Evolutionary conservation across 2,888 invertebrate genomes (phyloP), one percentile per base, ranked within the genome.

Genomic region (Sepiola atlantica): DNA sequence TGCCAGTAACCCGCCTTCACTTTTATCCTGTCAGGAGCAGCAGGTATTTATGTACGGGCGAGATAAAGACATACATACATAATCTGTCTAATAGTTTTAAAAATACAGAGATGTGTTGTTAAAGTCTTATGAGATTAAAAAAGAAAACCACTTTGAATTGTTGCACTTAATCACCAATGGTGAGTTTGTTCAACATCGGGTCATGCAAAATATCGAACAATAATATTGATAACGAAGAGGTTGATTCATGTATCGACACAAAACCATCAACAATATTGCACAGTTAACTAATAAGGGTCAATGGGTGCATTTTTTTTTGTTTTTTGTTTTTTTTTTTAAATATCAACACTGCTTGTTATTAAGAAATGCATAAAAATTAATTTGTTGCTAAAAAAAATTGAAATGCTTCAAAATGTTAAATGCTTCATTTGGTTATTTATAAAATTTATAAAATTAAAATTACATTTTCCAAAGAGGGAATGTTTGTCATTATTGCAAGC

Each of bases 401-500:
- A 61, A 14, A 14, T 77, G 8, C 8, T 32, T 32, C 18, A 77
- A 77, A 77, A 77, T 77, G n/a, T 16, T 12, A 77, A 77, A 32
- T 32, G 14, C 14, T n/a, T 77, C 28, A 61, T 61, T 61, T n/a
- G 32, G 1, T 77, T 32, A 32, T 77, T 32, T n/a, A 77, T n/a
- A 77, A 77, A n/a, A 77, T 28, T 20, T 18, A n/a, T 14, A n/a
- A n/a, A 77, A 77, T 4, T 6, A n/a, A 77, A 77, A 45, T 45
- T 45, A 45, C 45, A 45, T 45, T 45, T 45, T 45, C 8, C 45
- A 77, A 77, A n/a, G 16, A n/a, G 16, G n/a, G n/a, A n/a, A 77
- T 77, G n/a, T 77, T 77, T 77, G n/a, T 77, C n/a, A 77, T n/a
- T 77, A 77, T n/a, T 77, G 77, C 77, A 77, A 77, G 28, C 77